A percentile compares a stretch with the other conserved stretches of the same genome.
These are phyloP conservation scores for Xylota segnis DNA, from an alignment of 2,888 invertebrate genomes.

Conservation along the genomic window DNA sequence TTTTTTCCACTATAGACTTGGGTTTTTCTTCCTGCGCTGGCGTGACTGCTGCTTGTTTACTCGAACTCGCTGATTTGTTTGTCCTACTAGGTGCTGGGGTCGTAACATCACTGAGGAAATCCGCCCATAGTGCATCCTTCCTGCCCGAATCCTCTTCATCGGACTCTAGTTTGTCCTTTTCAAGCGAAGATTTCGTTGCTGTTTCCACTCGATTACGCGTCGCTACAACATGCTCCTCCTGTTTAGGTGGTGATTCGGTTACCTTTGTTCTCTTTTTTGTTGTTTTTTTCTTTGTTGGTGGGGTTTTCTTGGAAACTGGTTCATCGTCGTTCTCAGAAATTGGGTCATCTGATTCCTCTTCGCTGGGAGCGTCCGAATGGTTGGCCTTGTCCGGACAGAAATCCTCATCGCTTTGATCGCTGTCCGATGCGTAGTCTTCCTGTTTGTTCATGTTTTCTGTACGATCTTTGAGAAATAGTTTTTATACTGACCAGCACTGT, in stretches of 20 bases:
- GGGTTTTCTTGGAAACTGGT: constrained; percentile 74
- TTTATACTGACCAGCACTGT: constrained; percentile 3
- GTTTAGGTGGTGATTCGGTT: constrained; percentile 74
- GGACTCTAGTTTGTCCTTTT: constrained; percentile 81
- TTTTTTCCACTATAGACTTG: constrained; percentile 43
- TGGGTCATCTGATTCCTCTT: constrained; percentile 88
- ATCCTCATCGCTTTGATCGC: constrained; percentile 92
- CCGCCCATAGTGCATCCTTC: constrained; percentile 92
- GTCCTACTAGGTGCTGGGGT: constrained; percentile 77
- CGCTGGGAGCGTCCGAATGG: constrained; percentile 83
- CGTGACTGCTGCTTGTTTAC: constrained; percentile 67
- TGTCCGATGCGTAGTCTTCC: constrained; percentile 86
- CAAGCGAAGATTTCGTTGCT: constrained; percentile 77
- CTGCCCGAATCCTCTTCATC: constrained; percentile 89
- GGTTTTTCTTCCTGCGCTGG: constrained; percentile 49
- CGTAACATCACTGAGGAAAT: constrained; percentile 89
- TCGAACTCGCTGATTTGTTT: constrained; percentile 74
- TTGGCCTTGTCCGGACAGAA: constrained; percentile 87
- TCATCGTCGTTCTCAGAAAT: constrained; percentile 85
- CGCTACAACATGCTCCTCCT: constrained; percentile 61
- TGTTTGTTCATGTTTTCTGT: constrained; percentile 81
- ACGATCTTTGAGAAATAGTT: background rate
- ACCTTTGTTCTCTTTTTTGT: constrained; percentile 79
- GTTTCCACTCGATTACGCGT: constrained; percentile 53
- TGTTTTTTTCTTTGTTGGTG: constrained; percentile 78